Base-by-base conservation (phyloP, 2,888 invertebrate genomes). In the Cryptophagus acutangulus region DNA sequence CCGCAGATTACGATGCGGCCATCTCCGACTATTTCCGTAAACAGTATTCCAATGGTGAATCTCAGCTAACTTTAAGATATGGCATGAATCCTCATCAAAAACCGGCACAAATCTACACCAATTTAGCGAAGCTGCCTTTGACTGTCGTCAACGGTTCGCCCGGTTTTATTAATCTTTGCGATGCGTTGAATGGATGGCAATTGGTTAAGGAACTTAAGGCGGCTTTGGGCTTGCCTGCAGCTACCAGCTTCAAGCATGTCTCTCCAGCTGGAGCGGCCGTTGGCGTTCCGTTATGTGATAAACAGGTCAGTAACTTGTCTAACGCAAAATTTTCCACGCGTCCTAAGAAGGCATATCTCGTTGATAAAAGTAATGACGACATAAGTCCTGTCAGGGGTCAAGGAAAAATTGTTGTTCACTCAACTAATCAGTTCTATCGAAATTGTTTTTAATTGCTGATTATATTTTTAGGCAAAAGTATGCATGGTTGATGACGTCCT, bases 81-180 rank as follows among this genome's bases (percentile, higher is more conserved):
- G 97, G 84, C 38, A 95, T 95, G 91, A 97, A 97, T 71, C 97
- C 97, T 0, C 97, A 97, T 65, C 97, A 97, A 66, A 92, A 91
- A 65, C 94, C 94, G 1, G 95, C 95, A 0, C 94, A 94, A 62
- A 73, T 96, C 3, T 95, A 81, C 67, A 92, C 92, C 0, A 85
- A 81, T 0, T 68, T 82, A 14, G 76, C 84, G 37, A 74, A 82
- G 36, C 73, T 97, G 38, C 97, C 97, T 0, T 68, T 97, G 3
- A 84, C 75, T 48, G 92, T 95, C 2, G 65, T 95, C 16, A 96
- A 96, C 69, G 95, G 95, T 5, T 84, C 94, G 0, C 97, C 97
- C 0, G 97, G 97, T 1, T 99, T 87, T 67, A 96, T 99, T 55
- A 99, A 99, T 70, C 76, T 99, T 2, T 93, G 94, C 59, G 97